A percentile compares a stretch with the other conserved stretches of the same genome.
Evolutionary conservation across 2,888 invertebrate species (phyloP).

Genomic region (Chromoteleia sp.): DNA sequence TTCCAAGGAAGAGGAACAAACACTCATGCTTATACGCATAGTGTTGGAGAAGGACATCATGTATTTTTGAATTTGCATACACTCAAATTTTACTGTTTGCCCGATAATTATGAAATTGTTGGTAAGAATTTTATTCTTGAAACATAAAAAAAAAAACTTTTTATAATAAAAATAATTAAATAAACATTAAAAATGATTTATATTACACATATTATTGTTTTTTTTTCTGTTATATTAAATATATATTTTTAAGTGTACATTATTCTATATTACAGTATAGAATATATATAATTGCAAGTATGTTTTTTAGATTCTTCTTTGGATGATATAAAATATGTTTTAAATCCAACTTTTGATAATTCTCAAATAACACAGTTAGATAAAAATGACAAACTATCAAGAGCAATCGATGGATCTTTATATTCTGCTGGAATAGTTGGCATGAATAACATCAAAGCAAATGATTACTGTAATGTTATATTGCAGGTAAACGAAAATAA

Average conservation of each 20-base stretch:
- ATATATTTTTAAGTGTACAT: no score
- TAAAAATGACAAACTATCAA: constrained; percentile 91
- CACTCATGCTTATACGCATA: constrained; percentile 99
- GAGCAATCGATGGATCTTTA: constrained; percentile 98
- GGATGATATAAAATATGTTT: constrained; percentile 99
- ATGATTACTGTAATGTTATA: constrained; percentile 99
- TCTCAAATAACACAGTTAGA: constrained; percentile 94
- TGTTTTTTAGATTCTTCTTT: constrained; percentile 92
- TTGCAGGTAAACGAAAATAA: constrained; percentile 89
- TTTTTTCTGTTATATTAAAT: no score
- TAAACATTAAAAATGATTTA: no score
- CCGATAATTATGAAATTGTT: constrained; percentile 99
- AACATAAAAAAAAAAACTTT: background rate
- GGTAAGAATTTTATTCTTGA: constrained; percentile 86
- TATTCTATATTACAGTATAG: no score
- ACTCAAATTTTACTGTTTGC: constrained; percentile 98
- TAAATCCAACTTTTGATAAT: constrained; percentile 97
- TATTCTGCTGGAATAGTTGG: constrained; percentile 99
- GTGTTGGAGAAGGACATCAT: constrained; percentile 98
- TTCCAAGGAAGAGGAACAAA: constrained; percentile 98
- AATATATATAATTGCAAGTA: no score
- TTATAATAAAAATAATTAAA: background rate
- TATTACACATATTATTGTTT: no score
- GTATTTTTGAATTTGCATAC: constrained; percentile 98
- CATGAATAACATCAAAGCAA: constrained; percentile 99